Evolutionary conservation across 2,113 vertebrate species (phyloP), one percentile per base, ranked within the genome.

Genomic region (Nansenia antarctica): DNA sequence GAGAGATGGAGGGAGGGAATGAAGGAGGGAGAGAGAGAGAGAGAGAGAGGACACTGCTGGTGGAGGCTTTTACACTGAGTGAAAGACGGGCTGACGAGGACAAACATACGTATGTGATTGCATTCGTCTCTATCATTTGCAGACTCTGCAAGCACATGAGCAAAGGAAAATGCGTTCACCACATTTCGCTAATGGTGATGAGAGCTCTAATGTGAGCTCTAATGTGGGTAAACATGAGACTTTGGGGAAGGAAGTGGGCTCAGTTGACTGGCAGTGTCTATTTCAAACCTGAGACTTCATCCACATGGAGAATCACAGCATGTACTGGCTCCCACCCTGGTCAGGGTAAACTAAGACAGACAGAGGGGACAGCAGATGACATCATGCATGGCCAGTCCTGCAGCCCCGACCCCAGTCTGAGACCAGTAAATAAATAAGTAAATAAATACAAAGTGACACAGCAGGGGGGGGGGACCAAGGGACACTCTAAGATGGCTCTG

Each of bases 381-480:
- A 73, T 2, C 37, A 57, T 65, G 67, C 59, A 70, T 1, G 15
- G 70, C 62, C 72, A 71, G 72, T 73, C 76, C 74, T 76, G 72
- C 74, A 76, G 68, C 62, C 69, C 70, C 70, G 74, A 66, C 70
- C 73, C 42, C 57, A 67, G 70, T 82, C 77, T 69, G 70, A 82
- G 5, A 11, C 0, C 47, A n/a, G 47, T 52, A 45, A 61, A 30
- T 76, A 80, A 74, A 74, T 79, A 73, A 86, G 83, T 85, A 82
- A 86, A 86, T 80, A 87, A 80, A 22, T 69, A 85, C 75, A 73
- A 76, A 71, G 77, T 85, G 79, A 85, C 74, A 78, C 80, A 76
- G 84, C 22, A 82, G 86, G 42, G 15, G 7, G 3, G 39, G 39
- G 12, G 42, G 3, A 15, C 9, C 14, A 4, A n/a, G 42, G 15